Evolutionary conservation across 2,888 invertebrate genomes (phyloP).

Genomic region (Macrophya annulata): DNA sequence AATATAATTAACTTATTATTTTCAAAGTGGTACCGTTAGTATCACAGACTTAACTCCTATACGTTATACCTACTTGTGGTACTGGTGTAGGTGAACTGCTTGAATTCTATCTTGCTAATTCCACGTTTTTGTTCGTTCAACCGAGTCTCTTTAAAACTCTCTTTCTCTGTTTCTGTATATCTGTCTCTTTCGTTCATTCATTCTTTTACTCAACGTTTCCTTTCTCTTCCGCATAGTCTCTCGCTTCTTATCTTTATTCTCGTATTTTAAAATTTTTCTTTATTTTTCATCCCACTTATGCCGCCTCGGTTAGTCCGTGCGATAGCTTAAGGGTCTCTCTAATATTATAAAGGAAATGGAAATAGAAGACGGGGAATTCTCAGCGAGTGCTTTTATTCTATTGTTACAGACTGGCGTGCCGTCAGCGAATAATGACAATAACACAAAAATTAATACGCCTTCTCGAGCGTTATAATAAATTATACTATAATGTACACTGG

Average conservation of each 20-base stretch:
- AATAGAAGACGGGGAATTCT: slow-evolving; percentile 48
- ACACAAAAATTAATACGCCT: slow-evolving; percentile 48
- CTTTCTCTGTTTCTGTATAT: not conserved
- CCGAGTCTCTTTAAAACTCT: slow-evolving; percentile 26
- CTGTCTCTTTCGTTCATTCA: not conserved
- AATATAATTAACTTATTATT: slow-evolving; percentile 50
- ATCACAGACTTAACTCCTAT: not conserved
- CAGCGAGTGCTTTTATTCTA: slow-evolving; percentile 52
- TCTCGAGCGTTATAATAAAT: slow-evolving; percentile 44
- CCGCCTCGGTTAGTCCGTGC: slow-evolving; percentile 54
- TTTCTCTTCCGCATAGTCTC: slow-evolving; percentile 18
- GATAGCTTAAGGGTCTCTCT: slow-evolving; percentile 52
- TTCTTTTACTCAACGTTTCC: slow-evolving; percentile 18
- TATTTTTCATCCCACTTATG: slow-evolving; percentile 51
- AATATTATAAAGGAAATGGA: slow-evolving; percentile 56
- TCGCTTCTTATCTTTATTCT: slow-evolving; percentile 35
- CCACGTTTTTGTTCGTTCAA: slow-evolving; percentile 35
- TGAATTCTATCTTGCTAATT: slow-evolving; percentile 53
- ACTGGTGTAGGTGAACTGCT: slow-evolving; percentile 13
- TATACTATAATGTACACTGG: slow-evolving; percentile 27
- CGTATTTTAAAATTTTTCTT: slow-evolving; percentile 23
- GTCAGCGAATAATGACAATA: slow-evolving; percentile 46
- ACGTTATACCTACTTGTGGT: not conserved
- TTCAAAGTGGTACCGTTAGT: slow-evolving; percentile 15
- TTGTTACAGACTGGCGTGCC: slow-evolving; percentile 29